Base-by-base conservation (phyloP, 1,140 invertebrate species). In the Mactra quadrangularis region DNA sequence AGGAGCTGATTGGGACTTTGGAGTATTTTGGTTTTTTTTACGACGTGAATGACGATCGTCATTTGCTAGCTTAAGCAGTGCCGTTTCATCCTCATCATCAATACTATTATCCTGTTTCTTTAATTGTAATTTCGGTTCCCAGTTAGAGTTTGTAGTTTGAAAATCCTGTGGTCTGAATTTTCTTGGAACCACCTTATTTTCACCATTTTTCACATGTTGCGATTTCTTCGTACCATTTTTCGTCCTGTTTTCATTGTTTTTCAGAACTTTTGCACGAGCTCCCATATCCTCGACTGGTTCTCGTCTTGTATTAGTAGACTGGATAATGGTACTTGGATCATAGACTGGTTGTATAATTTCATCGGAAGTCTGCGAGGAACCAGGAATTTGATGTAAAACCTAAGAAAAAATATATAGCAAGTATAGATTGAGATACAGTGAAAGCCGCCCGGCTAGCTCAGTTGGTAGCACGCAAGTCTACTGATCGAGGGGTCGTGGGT, bases 201-300 rank as follows among this genome's bases (percentile, higher is more conserved):
- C 19, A 9, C 35, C 72, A 59, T 59, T 55, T 29, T 31, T 29
- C 57, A 47, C 22, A 33, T 15, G 3, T 19, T 35, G 19, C 33
- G 25, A 17, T 33, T 27, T 47, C 60, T 76, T 76, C n/a, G 7
- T 47, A 9, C n/a, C 33, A 62, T 62, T 76, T 47, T 76, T 76
- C 19, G 27, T 60, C 22, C 19, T 76, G 41, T 76, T 76, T 62
- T 76, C 72, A n/a, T 76, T 76, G 33, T 60, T 59, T 11, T 62
- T 76, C 52, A 29, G 22, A 13, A 35, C 45, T 33, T 76, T 76
- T 1, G 41, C 41, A 19, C 72, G 22, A 6, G 50, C 72, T 4
- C 41, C 72, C 19, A n/a, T 11, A 27, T 75, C 17, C n/a, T n/a
- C n/a, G 1, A 11, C 41, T 47, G 17, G 19, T 15, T 50, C 64